Percentiles rank a stretch among this genome's conserved stretches.
These are phyloP conservation scores for Coranthus polyacanthus DNA, from an alignment of 2,797 vertebrate genomes.

Conservation along the genomic window DNA sequence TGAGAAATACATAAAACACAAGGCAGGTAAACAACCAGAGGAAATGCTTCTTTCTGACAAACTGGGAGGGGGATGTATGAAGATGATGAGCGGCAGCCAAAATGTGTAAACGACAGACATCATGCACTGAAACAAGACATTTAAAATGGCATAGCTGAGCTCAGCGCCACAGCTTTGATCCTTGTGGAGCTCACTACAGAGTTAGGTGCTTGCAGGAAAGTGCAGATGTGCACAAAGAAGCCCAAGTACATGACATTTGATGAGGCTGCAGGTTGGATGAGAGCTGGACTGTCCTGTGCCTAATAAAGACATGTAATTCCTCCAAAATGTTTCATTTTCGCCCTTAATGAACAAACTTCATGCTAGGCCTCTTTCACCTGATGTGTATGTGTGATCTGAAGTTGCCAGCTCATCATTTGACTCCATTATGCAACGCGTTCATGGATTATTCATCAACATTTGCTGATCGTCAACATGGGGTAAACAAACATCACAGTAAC, in stretches of 20 bases:
- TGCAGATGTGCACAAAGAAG: not conserved
- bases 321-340: not conserved
- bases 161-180: slow-evolving; percentile 9
- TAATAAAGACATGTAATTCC: too few species aligned
- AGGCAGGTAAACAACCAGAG: slow-evolving; percentile 6
- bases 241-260: slow-evolving; percentile 5
- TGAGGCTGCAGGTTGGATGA: too few species aligned
- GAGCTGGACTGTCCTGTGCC: too few species aligned
- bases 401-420: slow-evolving; percentile 30
- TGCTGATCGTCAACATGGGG: slow-evolving; percentile 36
- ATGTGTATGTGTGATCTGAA: slow-evolving; percentile 11
- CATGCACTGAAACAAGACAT: slow-evolving; percentile 1
- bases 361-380: not conserved
- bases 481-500: slow-evolving; percentile 53
- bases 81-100: not conserved
- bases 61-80: not conserved
- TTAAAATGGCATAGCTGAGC: not conserved
- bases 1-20: slow-evolving; percentile 10
- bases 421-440: slow-evolving; percentile 34
- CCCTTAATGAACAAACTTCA: not conserved
- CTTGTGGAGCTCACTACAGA: slow-evolving; percentile 17
- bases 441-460: slow-evolving; percentile 65
- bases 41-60: not conserved
- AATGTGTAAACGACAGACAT: slow-evolving; percentile 13
- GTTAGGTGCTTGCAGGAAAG: slow-evolving; percentile 10